These are phyloP conservation scores for Aegithalos caudatus DNA, from an alignment of 2,113 vertebrate genomes.

Conservation along the genomic window DNA sequence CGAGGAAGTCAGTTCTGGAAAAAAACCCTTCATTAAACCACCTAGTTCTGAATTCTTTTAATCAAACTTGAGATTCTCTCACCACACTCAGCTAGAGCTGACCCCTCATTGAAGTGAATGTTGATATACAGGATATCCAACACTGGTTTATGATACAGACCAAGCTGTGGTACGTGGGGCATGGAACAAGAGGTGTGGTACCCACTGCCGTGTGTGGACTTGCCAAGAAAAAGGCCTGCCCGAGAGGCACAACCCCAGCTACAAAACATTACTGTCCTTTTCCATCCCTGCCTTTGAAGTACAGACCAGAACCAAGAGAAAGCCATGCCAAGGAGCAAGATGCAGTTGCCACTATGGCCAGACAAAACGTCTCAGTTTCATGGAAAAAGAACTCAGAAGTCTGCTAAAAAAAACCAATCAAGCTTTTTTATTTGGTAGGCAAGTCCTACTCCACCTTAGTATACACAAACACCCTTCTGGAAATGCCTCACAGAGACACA, in stretches of 20 bases:
- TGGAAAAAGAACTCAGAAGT: neutral
- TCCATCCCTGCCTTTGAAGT: neutral
- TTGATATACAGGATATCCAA: neutral
- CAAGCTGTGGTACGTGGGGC: neutral
- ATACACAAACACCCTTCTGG: neutral
- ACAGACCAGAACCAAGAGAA: neutral
- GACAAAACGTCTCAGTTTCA: neutral
- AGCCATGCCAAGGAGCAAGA: neutral
- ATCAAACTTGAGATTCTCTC: neutral
- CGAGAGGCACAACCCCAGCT: neutral
- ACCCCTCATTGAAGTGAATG: neutral
- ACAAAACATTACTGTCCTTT: neutral
- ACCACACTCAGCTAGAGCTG: neutral
- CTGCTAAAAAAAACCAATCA: neutral
- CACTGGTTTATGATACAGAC: accelerated
- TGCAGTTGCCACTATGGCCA: neutral
- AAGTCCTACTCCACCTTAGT: neutral
- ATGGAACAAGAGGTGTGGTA: neutral
- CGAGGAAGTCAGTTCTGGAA: neutral
- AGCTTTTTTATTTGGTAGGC: neutral
- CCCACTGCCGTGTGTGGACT: accelerated
- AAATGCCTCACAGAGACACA: neutral
- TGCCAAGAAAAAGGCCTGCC: neutral
- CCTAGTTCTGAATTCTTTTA: neutral
- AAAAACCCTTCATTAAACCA: neutral